Base-by-base conservation (phyloP, 2,113 vertebrate genomes). In the Hippocampus mohnikei region DNA sequence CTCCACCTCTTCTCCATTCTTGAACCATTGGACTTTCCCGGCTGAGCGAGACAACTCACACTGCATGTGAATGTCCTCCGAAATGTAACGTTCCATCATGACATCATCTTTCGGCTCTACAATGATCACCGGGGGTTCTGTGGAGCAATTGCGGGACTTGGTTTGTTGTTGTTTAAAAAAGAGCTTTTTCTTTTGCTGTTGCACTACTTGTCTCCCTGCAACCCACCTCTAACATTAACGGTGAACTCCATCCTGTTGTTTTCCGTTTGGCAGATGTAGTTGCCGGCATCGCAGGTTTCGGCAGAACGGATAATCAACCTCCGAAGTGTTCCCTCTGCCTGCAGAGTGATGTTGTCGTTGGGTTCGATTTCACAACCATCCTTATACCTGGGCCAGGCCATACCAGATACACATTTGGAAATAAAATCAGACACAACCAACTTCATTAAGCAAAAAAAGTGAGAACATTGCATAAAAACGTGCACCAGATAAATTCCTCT, bases 51-150 rank as follows among this genome's bases (percentile, higher is more conserved):
- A 96, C 59, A 98, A 82, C 88, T 95, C 92, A 21, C 95, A 98
- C 84, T 90, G 93, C 80, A 98, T 79, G 53, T 91, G 80, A 67
- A 95, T 86, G 1, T 92, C 88, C 65, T 96, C 94, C 0, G 91
- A 88, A 0, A 89, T 69, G 4, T 76, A 41, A 1, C 92, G 87
- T 0, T 92, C 68, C 20, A 95, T 90, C 0, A 90, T 85, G 1
- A 91, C 85, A 0, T 93, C 92, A 0, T 93, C 89, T 65, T 85
- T 92, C 0, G 95, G 95, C 29, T 92, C 86, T 71, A 95, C 8
- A 0, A 98, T 94, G 85, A 89, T 93, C 76, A 95, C 93, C 0
- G 93, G 94, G 3, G 92, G 91, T 63, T 96, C 96, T 98, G 82
- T 44, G 42, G 18, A 66, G 16, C 6, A 27, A 21, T 3, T 4